Evolutionary conservation across 1,140 invertebrate species (phyloP).

Genomic region (Wasmannia auropunctata): DNA sequence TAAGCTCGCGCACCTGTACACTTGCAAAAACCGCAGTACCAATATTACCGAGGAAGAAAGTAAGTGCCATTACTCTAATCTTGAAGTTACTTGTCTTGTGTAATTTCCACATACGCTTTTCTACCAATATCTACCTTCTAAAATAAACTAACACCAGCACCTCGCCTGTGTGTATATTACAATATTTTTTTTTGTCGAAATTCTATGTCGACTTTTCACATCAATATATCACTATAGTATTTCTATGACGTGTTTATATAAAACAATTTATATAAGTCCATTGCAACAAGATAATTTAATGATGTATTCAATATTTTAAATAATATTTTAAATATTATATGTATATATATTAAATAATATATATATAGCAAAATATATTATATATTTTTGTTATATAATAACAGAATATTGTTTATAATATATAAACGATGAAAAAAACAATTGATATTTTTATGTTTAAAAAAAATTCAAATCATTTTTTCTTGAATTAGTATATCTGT

Average conservation of each 20-base stretch:
- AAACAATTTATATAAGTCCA: not conserved
- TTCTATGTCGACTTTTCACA: not conserved
- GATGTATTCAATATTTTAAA: too few species aligned
- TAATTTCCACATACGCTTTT: not conserved
- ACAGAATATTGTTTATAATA: too few species aligned
- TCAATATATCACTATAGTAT: not conserved
- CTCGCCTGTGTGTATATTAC: not conserved
- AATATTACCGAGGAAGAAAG: conserved; percentile 37
- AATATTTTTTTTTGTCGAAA: not conserved
- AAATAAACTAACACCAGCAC: not conserved
- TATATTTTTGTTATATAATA: too few species aligned
- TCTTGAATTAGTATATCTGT: too few species aligned
- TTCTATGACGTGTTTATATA: too few species aligned
- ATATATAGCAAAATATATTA: too few species aligned
- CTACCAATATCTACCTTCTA: not conserved
- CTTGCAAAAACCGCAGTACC: conserved; percentile 1
- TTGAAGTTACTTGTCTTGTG: not conserved
- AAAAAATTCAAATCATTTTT: too few species aligned
- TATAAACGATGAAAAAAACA: too few species aligned
- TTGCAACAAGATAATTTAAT: too few species aligned
- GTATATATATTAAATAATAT: too few species aligned
- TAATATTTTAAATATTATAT: too few species aligned
- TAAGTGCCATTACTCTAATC: conserved; percentile 53
- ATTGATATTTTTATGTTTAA: too few species aligned
- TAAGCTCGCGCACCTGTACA: conserved; percentile 48